These are phyloP conservation scores for Sternarchorhynchus goeldii DNA, from an alignment of 2,797 vertebrate genomes.

Conservation along the genomic window DNA sequence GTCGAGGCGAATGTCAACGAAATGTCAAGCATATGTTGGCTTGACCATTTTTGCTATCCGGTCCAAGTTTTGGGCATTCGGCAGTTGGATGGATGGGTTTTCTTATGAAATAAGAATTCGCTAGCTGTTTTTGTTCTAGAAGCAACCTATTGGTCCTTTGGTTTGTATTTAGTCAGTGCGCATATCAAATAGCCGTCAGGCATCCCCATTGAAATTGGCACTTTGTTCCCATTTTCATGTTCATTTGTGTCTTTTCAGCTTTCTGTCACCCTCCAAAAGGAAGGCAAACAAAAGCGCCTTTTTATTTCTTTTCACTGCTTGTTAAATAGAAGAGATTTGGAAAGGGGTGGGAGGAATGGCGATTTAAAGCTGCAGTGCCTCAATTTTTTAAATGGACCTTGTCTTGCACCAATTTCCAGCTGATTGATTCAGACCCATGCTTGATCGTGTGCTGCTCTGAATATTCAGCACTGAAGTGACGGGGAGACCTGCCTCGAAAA, in stretches of 20 bases:
- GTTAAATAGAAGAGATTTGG: constrained; percentile 90
- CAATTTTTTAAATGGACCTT: constrained; percentile 66
- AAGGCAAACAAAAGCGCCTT: constrained; percentile 89
- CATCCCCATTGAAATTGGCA: constrained; percentile 79
- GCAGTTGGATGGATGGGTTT: not conserved
- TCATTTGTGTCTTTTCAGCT: constrained; percentile 84
- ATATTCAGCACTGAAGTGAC: not conserved
- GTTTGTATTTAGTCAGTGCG: constrained; percentile 73
- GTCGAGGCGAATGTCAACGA: constrained; percentile 42
- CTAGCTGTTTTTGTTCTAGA: constrained; percentile 20
- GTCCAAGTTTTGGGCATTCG: not conserved
- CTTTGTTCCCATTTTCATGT: constrained; percentile 92
- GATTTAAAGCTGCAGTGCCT: constrained; percentile 85
- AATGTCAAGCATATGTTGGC: constrained; percentile 16
- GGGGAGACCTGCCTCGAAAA: not conserved
- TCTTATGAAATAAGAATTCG: not conserved
- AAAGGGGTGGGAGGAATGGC: constrained; percentile 83
- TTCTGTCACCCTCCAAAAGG: constrained; percentile 76
- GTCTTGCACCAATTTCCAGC: constrained; percentile 48
- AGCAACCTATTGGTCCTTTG: constrained; percentile 62
- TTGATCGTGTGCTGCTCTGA: not conserved
- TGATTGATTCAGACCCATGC: constrained; percentile 50
- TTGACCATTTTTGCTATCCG: not conserved
- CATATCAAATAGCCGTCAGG: constrained; percentile 79
- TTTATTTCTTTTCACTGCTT: constrained; percentile 85